Base-by-base conservation (phyloP, 30 jellyfish, hydroid and myxozoan genomes). In the Aurelia sp. region DNA sequence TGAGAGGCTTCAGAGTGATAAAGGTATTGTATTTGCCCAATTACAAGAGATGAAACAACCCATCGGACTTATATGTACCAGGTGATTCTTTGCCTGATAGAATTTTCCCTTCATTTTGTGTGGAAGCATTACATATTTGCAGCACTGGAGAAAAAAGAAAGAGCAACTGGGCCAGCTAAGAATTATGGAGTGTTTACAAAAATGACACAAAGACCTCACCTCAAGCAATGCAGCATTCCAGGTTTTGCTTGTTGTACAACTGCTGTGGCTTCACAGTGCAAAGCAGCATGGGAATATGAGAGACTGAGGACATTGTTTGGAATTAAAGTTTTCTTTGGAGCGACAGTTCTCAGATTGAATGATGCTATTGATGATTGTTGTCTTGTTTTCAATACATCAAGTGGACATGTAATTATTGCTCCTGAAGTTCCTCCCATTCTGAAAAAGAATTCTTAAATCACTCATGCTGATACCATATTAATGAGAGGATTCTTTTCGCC, bases 351-450 rank as follows among this genome's bases (percentile, higher is more conserved):
- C 71, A 82, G 22, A 53, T 74, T 23, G 22, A 50, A 82, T 13
- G 78, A 48, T 27, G 91, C 81, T 19, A 87, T 68, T 13, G 96
- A 87, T 0, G 96, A 87, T 59, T 87, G 96, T 48, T 73, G 91
- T 27, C 96, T 76, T 50, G 96, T 87, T 62, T 87, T 87, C 37
- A 87, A 40, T 30, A 87, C 96, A 52, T 87, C 96, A 16, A 87
- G 86, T 8, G 96, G 96, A 67, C 91, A 87, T 35, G 96, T 79
- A 1, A 87, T 77, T 9, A 87, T 60, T 6, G 91, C 96, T 7
- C 91, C 96, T 11, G 96, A 81, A n/a, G 96, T 71, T 21, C 96
- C 96, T 15, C 96, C 96, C 22, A 87, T 55, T 15, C 96, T 87
- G 77, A 16, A 68, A 57, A 71, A 17, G 30, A 3, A 66, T 12